These are phyloP conservation scores for Meloidogyne chitwoodi DNA, from an alignment of 1,140 invertebrate genomes.

Conservation along the genomic window DNA sequence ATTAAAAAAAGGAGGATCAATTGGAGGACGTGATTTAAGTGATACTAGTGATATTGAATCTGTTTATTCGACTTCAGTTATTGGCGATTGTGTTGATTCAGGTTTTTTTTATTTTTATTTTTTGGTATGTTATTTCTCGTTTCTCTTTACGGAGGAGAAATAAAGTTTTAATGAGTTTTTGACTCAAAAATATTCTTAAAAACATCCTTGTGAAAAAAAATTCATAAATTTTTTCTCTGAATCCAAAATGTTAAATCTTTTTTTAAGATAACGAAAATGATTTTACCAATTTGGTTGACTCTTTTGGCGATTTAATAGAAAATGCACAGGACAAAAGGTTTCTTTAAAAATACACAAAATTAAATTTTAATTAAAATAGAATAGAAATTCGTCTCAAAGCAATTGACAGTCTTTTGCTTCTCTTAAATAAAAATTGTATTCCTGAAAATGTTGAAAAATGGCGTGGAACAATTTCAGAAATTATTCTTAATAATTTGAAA, in stretches of 20 bases:
- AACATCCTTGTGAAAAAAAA: too few relatives aligned
- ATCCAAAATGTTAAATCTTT: too few relatives aligned
- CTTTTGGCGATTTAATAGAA: constrained; percentile 34
- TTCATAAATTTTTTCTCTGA: too few relatives aligned
- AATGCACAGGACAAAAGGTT: constrained; percentile 44
- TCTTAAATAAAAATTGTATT: constrained; percentile 33
- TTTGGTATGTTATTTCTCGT: constrained; percentile 1
- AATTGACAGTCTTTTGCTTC: constrained; percentile 32
- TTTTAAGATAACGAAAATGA: constrained; percentile 41
- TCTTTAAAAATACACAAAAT: background rate
- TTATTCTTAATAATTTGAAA: constrained; percentile 43
- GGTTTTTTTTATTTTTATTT: constrained; percentile 12
- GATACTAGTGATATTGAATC: constrained; percentile 42
- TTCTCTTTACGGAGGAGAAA: background rate
- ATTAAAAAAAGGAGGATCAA: background rate
- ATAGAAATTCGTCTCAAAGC: constrained; percentile 30
- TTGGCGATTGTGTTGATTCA: constrained; percentile 28
- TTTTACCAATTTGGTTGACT: constrained; percentile 24
- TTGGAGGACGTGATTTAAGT: background rate
- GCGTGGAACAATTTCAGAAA: constrained; percentile 31
- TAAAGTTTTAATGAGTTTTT: too few relatives aligned
- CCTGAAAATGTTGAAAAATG: constrained; percentile 40
- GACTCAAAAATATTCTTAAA: too few relatives aligned
- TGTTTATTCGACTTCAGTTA: constrained; percentile 35
- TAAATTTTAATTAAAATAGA: constrained; percentile 32